Base-by-base conservation (phyloP, 2,888 invertebrate species). In the Drosophila differens region DNA sequence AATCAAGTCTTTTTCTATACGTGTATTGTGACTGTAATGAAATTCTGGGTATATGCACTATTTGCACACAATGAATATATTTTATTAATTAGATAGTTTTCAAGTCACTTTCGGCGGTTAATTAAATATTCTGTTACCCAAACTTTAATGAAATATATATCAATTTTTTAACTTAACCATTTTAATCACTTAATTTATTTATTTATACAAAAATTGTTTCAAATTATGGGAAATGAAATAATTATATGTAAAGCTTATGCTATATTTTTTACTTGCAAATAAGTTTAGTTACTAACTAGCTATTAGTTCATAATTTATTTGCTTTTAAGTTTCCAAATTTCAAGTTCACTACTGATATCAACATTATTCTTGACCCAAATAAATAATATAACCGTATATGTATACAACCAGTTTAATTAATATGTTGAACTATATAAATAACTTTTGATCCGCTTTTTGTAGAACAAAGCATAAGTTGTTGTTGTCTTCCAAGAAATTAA, bases 1-100 rank as follows among this genome's bases (percentile, higher is more conserved):
- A 47, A 47, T 30, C 44, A 22, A 33, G 44, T 61, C 14, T 64
- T 30, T n/a, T 16, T 5, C 16, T n/a, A 37, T 22, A 44, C 57
- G 30, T n/a, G 25, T 35, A 22, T n/a, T 47, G n/a, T 58, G 12
- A 37, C 41, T 41, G 19, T 25, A n/a, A 32, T 60, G 51, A 4
- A 65, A 19, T 44, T 39, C n/a, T 39, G 7, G 12, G 14, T 37
- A 44, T 28, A 22, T 37, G 9, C 59, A 33, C 14, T 28, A 1
- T 25, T 32, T 32, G 19, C 25, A n/a, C n/a, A 47, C 9, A 49
- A 66, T 52, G n/a, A 5, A 10, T 32, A 19, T 12, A 58, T 22
- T 6, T 22, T 25, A 47, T n/a, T 44, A 5, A 9, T 10, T 33
- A 14, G 7, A 32, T 4, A 16, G 25, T 25, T 25, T 4, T 47